These are phyloP conservation scores for Phaethornis superciliosus DNA, from an alignment of 2,113 vertebrate species.

Conservation along the genomic window DNA sequence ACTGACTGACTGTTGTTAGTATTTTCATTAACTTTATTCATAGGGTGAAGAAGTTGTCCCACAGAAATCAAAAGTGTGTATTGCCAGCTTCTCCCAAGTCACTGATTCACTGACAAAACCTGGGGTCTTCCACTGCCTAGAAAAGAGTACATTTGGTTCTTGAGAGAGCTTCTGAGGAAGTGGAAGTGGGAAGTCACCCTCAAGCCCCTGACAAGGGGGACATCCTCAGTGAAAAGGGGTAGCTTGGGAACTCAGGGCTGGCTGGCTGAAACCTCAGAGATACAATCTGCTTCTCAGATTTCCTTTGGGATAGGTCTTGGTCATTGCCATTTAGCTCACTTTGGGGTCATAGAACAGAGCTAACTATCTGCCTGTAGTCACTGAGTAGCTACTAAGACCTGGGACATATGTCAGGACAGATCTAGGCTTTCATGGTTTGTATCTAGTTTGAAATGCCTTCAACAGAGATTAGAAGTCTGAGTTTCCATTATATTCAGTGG, in stretches of 20 bases:
- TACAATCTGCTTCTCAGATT: not conserved
- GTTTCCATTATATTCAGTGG: not conserved
- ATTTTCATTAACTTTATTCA: not conserved
- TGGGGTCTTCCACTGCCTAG: not conserved
- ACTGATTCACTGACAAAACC: not conserved
- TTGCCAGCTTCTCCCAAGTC: not conserved
- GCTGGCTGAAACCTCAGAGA: not conserved
- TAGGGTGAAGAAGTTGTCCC: not conserved
- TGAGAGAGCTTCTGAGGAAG: not conserved
- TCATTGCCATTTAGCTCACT: fast-evolving
- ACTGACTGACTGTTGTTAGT: not conserved
- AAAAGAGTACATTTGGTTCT: fast-evolving
- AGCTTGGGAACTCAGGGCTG: not conserved
- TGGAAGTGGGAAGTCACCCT: not conserved
- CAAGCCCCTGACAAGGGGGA: not conserved
- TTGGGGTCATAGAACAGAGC: not conserved
- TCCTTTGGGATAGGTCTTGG: not conserved
- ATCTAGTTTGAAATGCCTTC: not conserved
- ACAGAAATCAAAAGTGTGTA: not conserved
- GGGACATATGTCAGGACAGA: not conserved
- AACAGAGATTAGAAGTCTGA: not conserved
- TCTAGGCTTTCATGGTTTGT: not conserved
- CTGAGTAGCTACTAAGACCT: not conserved
- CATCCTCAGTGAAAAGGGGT: not conserved
- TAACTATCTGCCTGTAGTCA: not conserved